phyloP scores from a whole-genome alignment of 2,797 vertebrate species.

The Sebastes trivittatus region DNA sequence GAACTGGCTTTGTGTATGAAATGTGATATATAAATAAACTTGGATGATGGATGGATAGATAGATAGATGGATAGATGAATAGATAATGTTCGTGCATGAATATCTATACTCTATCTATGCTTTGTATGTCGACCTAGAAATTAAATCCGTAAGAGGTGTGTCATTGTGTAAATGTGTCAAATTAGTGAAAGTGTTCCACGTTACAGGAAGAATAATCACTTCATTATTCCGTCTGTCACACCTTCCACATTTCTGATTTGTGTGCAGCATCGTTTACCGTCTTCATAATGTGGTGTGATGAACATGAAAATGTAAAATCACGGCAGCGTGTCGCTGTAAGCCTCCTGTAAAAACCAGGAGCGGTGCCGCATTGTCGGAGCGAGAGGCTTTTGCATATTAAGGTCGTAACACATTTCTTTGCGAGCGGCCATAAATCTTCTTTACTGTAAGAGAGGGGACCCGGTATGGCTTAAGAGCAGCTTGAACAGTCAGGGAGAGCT shows the following conservation, averaged over 20 bases:
- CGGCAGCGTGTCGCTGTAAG: conserved; percentile 32
- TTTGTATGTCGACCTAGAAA: background rate
- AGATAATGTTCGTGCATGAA: background rate
- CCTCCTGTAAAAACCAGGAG: conserved; percentile 53
- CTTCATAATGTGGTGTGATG: conserved; percentile 39
- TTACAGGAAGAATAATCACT: conserved; percentile 54
- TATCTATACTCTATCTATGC: background rate
- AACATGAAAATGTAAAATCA: conserved; percentile 58
- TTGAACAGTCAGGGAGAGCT: conserved; percentile 23
- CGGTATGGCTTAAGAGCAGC: conserved; percentile 49
- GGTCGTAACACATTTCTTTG: conserved; percentile 43
- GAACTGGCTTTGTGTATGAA: background rate
- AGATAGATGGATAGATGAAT: background rate
- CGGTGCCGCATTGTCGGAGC: conserved; percentile 5
- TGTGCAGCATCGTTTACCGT: conserved; percentile 33
- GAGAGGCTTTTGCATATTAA: conserved; percentile 54
- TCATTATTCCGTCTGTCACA: conserved; percentile 56
- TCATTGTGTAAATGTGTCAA: conserved; percentile 35
- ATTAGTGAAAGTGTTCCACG: conserved; percentile 9
- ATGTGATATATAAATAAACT: background rate
- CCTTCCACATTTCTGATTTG: conserved; percentile 50
- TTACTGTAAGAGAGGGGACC: conserved; percentile 50
- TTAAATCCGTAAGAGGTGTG: background rate
- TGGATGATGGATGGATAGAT: background rate
- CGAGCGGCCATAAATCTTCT: conserved; percentile 61